phyloP scores from a whole-genome alignment of 2,888 invertebrate genomes.

The Drosophila cognata region DNA sequence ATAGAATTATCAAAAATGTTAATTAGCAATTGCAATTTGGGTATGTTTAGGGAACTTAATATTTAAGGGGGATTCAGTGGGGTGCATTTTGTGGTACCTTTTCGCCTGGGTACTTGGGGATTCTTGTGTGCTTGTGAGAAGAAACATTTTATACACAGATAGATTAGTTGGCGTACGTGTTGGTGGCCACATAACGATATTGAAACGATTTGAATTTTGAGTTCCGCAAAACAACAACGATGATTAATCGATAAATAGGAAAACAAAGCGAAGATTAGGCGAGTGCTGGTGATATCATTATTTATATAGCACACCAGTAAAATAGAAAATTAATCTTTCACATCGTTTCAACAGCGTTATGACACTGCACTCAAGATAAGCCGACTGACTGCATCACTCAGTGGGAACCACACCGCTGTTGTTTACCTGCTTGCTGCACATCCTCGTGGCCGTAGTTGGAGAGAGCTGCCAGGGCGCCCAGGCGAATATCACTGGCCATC shows the following conservation, averaged over 20 bases:
- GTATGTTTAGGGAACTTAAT: no score
- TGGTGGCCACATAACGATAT: slow-evolving; percentile 1
- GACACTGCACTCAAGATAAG: background rate
- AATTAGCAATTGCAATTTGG: background rate
- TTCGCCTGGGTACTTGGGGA: slow-evolving; percentile 72
- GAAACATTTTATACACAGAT: slow-evolving; percentile 42
- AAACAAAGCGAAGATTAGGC: background rate
- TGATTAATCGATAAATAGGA: slow-evolving; percentile 17
- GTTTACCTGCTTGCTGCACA: slow-evolving; percentile 83
- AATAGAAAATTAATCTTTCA: slow-evolving; percentile 3
- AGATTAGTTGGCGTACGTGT: background rate
- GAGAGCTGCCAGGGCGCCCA: slow-evolving; percentile 84
- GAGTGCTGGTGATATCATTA: slow-evolving; percentile 21
- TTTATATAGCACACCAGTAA: background rate
- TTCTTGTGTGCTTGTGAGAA: slow-evolving; percentile 84
- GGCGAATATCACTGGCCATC: slow-evolving; percentile 81
- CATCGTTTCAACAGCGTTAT: slow-evolving; percentile 16
- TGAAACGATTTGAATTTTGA: slow-evolving; percentile 15
- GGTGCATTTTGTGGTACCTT: slow-evolving; percentile 77
- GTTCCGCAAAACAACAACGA: background rate
- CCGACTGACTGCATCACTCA: background rate
- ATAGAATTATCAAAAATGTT: background rate
- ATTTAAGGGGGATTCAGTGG: background rate
- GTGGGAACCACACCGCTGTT: background rate
- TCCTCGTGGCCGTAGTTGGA: slow-evolving; percentile 84